Base-by-base conservation (phyloP, 2,888 invertebrate genomes). In the Callinectes sapidus region DNA sequence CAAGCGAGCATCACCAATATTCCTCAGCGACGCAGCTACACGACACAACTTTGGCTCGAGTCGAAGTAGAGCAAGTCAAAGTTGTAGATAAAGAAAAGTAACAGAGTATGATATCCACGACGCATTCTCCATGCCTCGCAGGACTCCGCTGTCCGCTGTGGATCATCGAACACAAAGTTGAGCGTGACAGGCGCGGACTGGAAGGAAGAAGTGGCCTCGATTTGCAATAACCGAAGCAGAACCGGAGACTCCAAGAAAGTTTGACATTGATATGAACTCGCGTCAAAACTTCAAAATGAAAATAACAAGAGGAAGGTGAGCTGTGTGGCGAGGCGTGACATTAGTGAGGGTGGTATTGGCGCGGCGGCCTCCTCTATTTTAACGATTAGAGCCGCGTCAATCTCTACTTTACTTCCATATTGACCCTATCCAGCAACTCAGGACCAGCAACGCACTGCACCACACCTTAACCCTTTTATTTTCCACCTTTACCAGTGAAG, bases 111-210 rank as follows among this genome's bases (percentile, higher is more conserved):
- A 71, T 71, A n/a, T 71, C 71, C n/a, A 10, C 2, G 71, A 8
- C 71, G 71, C 23, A 66, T 2, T 66, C 23, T 66, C 66, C 66
- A 10, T 0, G 8, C 71, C 23, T n/a, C n/a, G 71, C n/a, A 23
- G 28, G 71, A n/a, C 71, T 23, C 28, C 28, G n/a, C 8, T 71
- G 71, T 71, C 71, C 71, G 71, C 23, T 71, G 71, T 71, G 71
- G 71, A 71, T 71, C 71, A 71, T n/a, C 10, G 23, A 18, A 71
- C 71, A n/a, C n/a, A 71, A 71, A 71, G 6, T 71, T 71, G 71
- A 71, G 71, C 71, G 71, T n/a, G 71, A 71, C 71, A 71, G 71
- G 71, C 71, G 71, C 23, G 71, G n/a, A 71, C 71, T 71, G 16
- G n/a, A 71, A n/a, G 71, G 71, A 71, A 71, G 28, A 23, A n/a